Conservation (phyloP, 2,888 invertebrate genomes). For the Blastobasis adustella region DNA sequence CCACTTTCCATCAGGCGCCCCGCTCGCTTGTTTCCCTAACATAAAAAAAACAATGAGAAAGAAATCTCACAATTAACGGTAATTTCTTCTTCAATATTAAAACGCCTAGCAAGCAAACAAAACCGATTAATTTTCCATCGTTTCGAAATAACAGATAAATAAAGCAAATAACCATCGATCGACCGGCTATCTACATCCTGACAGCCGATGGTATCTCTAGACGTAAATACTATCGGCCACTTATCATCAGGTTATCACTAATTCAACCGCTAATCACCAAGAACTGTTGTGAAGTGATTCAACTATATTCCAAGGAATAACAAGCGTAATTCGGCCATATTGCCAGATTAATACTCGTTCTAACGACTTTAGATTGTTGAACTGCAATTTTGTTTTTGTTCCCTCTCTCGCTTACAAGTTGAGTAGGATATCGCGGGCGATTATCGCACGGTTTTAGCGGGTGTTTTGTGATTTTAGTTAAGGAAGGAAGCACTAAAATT, state of each 20-base stretch:
- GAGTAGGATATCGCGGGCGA: too few relatives aligned
- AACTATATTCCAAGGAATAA: constrained; percentile 11
- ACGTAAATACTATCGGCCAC: constrained; percentile 10
- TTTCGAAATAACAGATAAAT: constrained; percentile 2
- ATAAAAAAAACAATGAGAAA: too few relatives aligned
- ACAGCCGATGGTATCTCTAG: constrained; percentile 20
- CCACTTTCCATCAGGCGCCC: too few relatives aligned
- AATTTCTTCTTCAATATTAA: too few relatives aligned
- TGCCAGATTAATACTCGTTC: constrained; percentile 26
- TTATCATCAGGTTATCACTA: constrained; percentile 10
- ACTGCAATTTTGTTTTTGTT: too few relatives aligned
- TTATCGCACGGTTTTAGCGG: too few relatives aligned
- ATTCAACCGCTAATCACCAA: constrained; percentile 17
- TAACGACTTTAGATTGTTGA: constrained; percentile 19
- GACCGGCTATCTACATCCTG: constrained; percentile 12
- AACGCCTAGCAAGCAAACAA: not conserved
- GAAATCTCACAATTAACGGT: too few relatives aligned
- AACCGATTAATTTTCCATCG: not conserved
- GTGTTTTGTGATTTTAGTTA: too few relatives aligned
- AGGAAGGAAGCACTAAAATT: too few relatives aligned
- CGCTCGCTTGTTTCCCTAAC: too few relatives aligned
- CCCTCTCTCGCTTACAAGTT: too few relatives aligned
- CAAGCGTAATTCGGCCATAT: constrained; percentile 29
- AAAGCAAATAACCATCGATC: constrained; percentile 32
- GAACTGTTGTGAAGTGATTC: constrained; percentile 10